Conservation (phyloP, 2,113 vertebrate species). For the Lophochroa leadbeateri region DNA sequence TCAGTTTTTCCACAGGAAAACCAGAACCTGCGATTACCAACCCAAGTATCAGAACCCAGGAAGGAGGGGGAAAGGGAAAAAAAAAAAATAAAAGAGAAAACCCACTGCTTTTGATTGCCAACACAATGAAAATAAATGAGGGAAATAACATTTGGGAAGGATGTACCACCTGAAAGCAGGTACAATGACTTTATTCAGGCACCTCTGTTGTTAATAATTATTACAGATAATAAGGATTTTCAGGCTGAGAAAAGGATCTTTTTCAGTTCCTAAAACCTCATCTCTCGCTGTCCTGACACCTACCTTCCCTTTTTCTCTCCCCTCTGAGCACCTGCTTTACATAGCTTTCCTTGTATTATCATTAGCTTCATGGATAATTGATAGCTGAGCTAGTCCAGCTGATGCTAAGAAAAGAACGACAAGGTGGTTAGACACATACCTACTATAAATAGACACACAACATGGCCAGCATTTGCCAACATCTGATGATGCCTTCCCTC, state of each 20-base stretch:
- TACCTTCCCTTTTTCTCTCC: background rate
- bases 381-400: conserved; percentile 67
- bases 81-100: background rate
- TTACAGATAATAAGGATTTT: conserved; percentile 37
- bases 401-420: conserved; percentile 77
- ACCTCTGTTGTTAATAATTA: conserved; percentile 36
- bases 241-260: background rate
- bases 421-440: conserved; percentile 70
- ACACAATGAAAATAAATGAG: conserved; percentile 48
- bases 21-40: conserved; percentile 30
- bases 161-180: background rate
- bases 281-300: background rate
- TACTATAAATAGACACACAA: conserved; percentile 80
- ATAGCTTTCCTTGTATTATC: conserved; percentile 66
- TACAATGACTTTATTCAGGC: background rate
- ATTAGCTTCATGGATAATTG: conserved; percentile 78
- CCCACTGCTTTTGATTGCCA: background rate
- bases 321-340: conserved; percentile 68
- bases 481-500: conserved; percentile 57
- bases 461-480: conserved; percentile 72
- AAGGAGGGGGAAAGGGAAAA: background rate
- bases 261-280: background rate
- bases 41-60: background rate
- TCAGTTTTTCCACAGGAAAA: background rate
- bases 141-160: background rate